Evolutionary conservation across 1,140 invertebrate species (phyloP).

Genomic region (Trichomalopsis sarcophagae): DNA sequence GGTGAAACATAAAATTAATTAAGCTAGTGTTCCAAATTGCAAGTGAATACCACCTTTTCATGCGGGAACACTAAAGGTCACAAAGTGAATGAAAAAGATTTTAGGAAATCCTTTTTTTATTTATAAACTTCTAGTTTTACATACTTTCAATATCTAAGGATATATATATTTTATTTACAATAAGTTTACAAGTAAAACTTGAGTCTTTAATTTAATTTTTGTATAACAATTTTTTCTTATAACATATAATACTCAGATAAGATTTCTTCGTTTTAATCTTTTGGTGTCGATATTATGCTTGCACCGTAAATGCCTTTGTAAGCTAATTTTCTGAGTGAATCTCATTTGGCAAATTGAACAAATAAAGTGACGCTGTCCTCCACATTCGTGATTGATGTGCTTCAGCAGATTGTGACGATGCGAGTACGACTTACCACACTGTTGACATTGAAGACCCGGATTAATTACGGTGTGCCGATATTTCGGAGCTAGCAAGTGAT

Average conservation of each 20-base stretch:
- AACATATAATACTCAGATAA: not conserved
- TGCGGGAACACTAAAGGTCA: not conserved
- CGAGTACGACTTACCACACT: slow-evolving; percentile 36
- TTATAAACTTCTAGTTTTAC: not conserved
- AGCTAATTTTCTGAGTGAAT: slow-evolving; percentile 48
- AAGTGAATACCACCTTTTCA: not conserved
- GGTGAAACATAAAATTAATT: not conserved
- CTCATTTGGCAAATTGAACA: slow-evolving; percentile 38
- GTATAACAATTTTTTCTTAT: no score
- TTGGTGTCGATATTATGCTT: slow-evolving; percentile 21
- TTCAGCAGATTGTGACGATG: slow-evolving; percentile 24
- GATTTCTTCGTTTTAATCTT: not conserved
- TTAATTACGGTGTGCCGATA: not conserved
- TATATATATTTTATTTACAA: no score
- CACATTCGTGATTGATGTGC: slow-evolving; percentile 43
- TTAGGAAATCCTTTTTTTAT: not conserved
- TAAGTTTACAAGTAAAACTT: no score
- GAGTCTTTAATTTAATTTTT: no score
- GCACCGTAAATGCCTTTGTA: slow-evolving; percentile 33
- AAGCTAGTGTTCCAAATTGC: not conserved
- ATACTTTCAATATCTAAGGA: not conserved
- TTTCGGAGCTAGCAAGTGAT: not conserved
- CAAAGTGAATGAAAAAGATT: not conserved
- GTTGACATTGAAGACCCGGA: not conserved
- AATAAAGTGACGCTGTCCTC: slow-evolving; percentile 34